These are phyloP conservation scores for Gnathonemus echidnorhynchus DNA, from an alignment of 2,113 vertebrate genomes.

Conservation along the genomic window DNA sequence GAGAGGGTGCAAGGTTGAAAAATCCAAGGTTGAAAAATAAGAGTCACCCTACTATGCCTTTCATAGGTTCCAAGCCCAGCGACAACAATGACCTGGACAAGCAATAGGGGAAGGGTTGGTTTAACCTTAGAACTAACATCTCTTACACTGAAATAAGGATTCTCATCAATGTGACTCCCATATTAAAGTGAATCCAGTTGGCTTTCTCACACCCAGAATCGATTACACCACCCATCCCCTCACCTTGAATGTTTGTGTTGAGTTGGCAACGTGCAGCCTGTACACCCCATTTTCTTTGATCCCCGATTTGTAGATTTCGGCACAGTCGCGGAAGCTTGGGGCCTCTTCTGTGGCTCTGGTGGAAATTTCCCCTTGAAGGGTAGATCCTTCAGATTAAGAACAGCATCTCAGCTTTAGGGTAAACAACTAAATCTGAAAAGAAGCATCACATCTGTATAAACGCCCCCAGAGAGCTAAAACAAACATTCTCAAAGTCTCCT, in stretches of 20 bases:
- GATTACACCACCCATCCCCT: neutral
- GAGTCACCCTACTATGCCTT: neutral
- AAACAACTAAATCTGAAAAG: neutral
- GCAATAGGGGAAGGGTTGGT: neutral
- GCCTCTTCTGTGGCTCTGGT: slow-evolving; percentile 43
- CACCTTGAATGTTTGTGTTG: slow-evolving; percentile 61
- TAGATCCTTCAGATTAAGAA: slow-evolving; percentile 10
- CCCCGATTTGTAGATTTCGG: slow-evolving; percentile 61
- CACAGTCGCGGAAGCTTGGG: slow-evolving; percentile 58
- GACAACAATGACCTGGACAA: neutral
- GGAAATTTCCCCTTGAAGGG: slow-evolving; percentile 51
- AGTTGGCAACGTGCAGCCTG: slow-evolving; percentile 56
- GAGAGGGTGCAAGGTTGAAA: no score
- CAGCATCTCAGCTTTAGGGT: neutral
- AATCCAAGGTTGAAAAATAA: no score
- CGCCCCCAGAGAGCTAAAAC: neutral
- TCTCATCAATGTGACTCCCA: neutral
- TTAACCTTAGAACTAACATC: neutral
- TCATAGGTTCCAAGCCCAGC: neutral
- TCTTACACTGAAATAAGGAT: neutral
- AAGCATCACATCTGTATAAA: neutral
- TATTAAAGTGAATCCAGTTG: neutral
- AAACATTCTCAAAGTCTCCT: neutral
- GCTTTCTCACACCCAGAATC: neutral
- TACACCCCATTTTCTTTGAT: slow-evolving; percentile 62